Conservation (phyloP, 2,888 invertebrate species). For the Glyphotaelius pellucidus region DNA sequence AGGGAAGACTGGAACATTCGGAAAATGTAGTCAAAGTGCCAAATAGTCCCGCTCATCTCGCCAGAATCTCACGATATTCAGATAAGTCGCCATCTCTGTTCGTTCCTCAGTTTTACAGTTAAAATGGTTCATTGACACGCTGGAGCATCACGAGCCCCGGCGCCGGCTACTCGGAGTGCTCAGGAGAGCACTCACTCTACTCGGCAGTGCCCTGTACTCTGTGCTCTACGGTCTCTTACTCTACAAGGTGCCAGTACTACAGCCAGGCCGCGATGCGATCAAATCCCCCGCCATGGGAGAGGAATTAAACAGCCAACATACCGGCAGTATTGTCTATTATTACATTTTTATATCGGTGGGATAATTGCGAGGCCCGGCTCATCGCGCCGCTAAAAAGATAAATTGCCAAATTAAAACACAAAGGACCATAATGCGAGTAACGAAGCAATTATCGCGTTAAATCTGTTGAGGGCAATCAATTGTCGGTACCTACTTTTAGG, state of each 20-base stretch:
- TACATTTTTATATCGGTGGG: conserved; percentile 29
- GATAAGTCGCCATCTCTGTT: conserved; percentile 52
- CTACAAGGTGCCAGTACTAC: neutral
- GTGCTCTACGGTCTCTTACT: neutral
- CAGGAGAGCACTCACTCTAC: neutral
- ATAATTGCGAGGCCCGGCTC: conserved; percentile 29
- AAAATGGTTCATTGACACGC: conserved; percentile 65
- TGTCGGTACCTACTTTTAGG: neutral
- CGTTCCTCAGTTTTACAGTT: conserved; percentile 61
- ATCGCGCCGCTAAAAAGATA: conserved; percentile 21
- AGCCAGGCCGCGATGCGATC: neutral
- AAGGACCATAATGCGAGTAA: conserved; percentile 8
- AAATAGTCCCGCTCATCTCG: conserved; percentile 33
- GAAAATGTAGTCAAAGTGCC: conserved; percentile 25
- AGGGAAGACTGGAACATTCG: conserved; percentile 30
- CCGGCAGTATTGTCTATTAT: conserved; percentile 44
- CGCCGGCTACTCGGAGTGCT: neutral
- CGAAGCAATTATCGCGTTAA: neutral
- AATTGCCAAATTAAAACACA: conserved; percentile 36
- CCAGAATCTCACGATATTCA: conserved; percentile 61
- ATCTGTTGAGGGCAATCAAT: conserved; percentile 9
- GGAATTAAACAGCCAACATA: conserved; percentile 27
- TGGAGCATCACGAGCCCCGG: conserved; percentile 42
- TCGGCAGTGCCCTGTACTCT: neutral
- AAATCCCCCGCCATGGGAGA: conserved; percentile 31